A percentile compares a stretch with the other conserved stretches of the same genome.
These are phyloP conservation scores for Antigone vipio DNA, from an alignment of 2,113 vertebrate genomes.

Conservation along the genomic window DNA sequence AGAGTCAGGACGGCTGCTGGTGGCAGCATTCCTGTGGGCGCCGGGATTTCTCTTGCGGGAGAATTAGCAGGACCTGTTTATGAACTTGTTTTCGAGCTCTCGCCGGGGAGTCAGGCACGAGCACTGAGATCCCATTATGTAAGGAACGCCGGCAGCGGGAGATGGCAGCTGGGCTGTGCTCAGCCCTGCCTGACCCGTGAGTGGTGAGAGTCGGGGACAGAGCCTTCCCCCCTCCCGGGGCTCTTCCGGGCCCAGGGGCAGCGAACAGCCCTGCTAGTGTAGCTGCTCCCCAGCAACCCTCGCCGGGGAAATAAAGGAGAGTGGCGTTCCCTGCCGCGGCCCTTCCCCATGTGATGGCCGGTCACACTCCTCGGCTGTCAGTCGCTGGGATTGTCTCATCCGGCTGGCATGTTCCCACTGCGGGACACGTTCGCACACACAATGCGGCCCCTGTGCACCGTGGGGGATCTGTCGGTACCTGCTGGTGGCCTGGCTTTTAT, in stretches of 20 bases:
- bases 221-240: not conserved
- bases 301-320: not conserved
- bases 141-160: not conserved
- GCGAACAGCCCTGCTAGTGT: not conserved
- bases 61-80: constrained; percentile 60
- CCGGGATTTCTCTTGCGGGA: not conserved
- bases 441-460: constrained; percentile 55
- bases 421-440: constrained; percentile 23
- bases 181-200: constrained; percentile 45
- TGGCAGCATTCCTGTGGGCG: constrained; percentile 45
- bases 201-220: constrained; percentile 9
- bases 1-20: not conserved
- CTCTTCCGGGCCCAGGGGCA: not conserved
- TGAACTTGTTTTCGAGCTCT: constrained; percentile 57
- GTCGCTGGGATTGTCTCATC: constrained; percentile 50
- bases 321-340: constrained; percentile 21
- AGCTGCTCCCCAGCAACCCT: not conserved
- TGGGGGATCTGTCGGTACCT: constrained; percentile 59
- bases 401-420: constrained; percentile 62
- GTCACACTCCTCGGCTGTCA: not conserved
- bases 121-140: constrained; percentile 65
- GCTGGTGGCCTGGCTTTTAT: constrained; percentile 58
- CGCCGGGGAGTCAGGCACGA: not conserved
- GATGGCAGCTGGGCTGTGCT: constrained; percentile 34
- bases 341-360: not conserved